Evolutionary conservation across 1,140 invertebrate species (phyloP), one percentile per base, ranked within the genome.

Genomic region (Drosophila aff.): DNA sequence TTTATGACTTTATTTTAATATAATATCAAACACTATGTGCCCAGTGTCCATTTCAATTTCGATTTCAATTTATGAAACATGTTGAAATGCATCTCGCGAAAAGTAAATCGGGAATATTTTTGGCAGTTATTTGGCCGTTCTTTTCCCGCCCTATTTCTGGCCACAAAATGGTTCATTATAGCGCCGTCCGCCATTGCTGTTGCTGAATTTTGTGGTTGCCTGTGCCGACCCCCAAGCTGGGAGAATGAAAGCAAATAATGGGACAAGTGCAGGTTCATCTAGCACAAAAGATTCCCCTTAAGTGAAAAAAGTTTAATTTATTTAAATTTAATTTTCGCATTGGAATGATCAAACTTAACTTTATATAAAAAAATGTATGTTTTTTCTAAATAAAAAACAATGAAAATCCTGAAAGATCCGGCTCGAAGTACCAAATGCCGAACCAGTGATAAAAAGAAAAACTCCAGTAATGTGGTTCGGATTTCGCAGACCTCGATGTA

Each of bases 101-200:
- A 58, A 55, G 44, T 55, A 77, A 62, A 61, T 77, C 50, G 38
- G 43, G n/a, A 26, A 62, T 40, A 50, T 44, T 62, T 78, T 57
- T n/a, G 36, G 46, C 18, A 18, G 59, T 73, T 52, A 40, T 46
- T 63, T 46, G 18, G 16, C 1, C 11, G 21, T 40, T 23, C 21
- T 16, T 47, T 46, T 23, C 18, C 44, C 38, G 26, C 69, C 46
- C 38, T 23, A 77, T 63, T 79, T 80, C 43, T 71, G 13, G 61
- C 67, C 79, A 67, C 84, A 87, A 87, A 84, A 81, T 89, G 81
- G 82, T 89, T 90, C 87, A 89, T 84, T 89, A 89, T 81, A 85
- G 53, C 73, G 65, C 64, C 50, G 81, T 59, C 53, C 46, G 61
- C 41, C 55, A 69, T 75, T 53, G 52, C 84, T 89, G 84, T 90